Percentiles rank a stretch among this genome's conserved stretches.
Conservation (phyloP, 1,140 invertebrate genomes). For the Holotrichia oblita region DNA sequence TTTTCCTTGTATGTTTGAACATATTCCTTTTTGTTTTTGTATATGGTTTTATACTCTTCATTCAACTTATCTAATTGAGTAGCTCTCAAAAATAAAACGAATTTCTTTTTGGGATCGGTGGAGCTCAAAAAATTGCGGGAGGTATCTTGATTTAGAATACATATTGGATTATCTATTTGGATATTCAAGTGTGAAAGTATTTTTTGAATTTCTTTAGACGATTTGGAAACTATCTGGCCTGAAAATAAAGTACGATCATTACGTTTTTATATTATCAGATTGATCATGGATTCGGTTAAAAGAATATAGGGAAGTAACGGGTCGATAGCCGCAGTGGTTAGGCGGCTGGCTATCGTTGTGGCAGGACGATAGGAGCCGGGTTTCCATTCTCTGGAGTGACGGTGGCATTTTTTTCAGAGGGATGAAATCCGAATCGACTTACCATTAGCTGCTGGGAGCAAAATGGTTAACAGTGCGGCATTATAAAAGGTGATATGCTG, state of each 20-base stretch:
- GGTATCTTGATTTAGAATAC: conserved; percentile 62
- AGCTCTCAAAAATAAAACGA: conserved; percentile 85
- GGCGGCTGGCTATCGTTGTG: too few species aligned
- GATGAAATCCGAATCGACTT: too few species aligned
- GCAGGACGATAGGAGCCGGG: too few species aligned
- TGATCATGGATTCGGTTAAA: too few species aligned
- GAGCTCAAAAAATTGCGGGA: conserved; percentile 85
- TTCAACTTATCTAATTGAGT: conserved; percentile 74
- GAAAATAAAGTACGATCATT: conserved; percentile 40
- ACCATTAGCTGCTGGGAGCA: too few species aligned
- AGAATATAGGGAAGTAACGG: too few species aligned
- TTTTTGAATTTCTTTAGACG: conserved; percentile 71
- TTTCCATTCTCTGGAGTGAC: too few species aligned
- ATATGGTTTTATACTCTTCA: neutral
- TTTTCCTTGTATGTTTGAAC: conserved; percentile 51
- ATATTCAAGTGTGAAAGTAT: conserved; percentile 83
- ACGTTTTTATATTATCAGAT: too few species aligned
- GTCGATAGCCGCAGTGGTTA: too few species aligned
- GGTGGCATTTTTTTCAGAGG: too few species aligned
- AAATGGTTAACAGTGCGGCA: too few species aligned
- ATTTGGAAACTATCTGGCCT: conserved; percentile 71
- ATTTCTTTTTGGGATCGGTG: conserved; percentile 80
- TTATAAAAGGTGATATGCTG: too few species aligned
- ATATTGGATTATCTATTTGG: conserved; percentile 92
- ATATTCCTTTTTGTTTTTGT: neutral